phyloP scores from a whole-genome alignment of 2,797 vertebrate genomes.

The Hypotaenidia okinawae region DNA sequence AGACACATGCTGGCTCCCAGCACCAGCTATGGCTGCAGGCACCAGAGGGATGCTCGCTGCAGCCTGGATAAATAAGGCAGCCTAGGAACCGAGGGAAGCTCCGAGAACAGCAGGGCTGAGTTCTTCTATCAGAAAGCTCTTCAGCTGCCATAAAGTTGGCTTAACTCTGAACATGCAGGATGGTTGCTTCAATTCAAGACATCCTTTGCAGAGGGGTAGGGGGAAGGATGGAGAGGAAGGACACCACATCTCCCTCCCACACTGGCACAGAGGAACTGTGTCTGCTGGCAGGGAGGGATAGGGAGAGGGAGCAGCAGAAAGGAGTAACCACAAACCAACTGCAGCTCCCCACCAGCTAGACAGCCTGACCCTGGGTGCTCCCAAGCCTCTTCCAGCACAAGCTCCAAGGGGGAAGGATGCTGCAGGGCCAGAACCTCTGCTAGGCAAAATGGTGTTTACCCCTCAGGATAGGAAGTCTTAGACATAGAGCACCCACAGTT shows the following conservation, averaged over 20 bases:
- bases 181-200: not conserved
- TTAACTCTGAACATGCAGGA: not conserved
- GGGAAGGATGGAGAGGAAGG: not conserved
- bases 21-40: conserved; percentile 32
- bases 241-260: not conserved
- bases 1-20: not conserved
- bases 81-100: not conserved
- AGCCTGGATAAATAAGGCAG: conserved; percentile 46
- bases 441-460: not conserved
- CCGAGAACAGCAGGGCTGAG: not conserved
- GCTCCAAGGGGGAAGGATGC: not conserved
- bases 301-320: not conserved
- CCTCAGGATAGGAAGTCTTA: not conserved
- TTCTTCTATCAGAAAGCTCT: not conserved
- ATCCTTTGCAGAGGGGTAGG: accelerated
- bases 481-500: not conserved
- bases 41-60: not conserved
- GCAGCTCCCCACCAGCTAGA: not conserved
- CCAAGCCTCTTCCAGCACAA: not conserved
- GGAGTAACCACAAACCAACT: not conserved
- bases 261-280: accelerated
- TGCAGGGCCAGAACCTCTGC: not conserved
- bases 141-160: not conserved
- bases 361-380: accelerated
- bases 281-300: not conserved